Percentiles rank a stretch among this genome's conserved stretches.
Conservation (phyloP, 1,140 invertebrate species). For the Diorhabda elongata region DNA sequence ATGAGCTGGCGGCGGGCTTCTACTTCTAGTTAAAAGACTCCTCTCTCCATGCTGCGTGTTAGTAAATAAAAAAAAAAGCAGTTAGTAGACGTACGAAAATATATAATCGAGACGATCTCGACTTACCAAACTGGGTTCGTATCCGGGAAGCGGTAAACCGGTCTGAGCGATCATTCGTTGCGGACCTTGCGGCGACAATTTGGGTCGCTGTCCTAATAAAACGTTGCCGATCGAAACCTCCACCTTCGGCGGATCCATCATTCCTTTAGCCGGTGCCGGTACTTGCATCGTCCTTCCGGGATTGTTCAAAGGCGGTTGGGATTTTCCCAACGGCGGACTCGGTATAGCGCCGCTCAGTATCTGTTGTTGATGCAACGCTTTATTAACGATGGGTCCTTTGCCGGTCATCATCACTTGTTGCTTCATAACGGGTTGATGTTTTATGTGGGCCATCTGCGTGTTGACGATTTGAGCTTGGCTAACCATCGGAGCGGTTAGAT, state of each 20-base stretch:
- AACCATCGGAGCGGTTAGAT: conserved; percentile 23
- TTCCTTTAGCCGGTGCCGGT: conserved; percentile 37
- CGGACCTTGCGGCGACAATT: conserved; percentile 54
- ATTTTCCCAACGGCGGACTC: conserved; percentile 54
- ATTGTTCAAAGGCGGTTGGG: conserved; percentile 32
- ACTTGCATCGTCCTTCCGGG: conserved; percentile 19
- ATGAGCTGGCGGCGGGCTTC: conserved; percentile 75
- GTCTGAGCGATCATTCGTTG: conserved; percentile 52
- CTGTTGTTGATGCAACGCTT: conserved; percentile 43
- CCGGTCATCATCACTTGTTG: conserved; percentile 26
- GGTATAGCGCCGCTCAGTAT: conserved; percentile 54
- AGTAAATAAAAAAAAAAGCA: conserved; percentile 33
- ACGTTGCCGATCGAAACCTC: conserved; percentile 52
- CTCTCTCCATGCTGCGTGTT: conserved; percentile 51
- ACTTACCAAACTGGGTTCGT: conserved; percentile 69
- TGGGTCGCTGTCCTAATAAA: conserved; percentile 59
- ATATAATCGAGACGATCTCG: conserved; percentile 21
- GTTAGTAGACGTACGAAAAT: conserved; percentile 24
- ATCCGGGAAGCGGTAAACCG: conserved; percentile 57
- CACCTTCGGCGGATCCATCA: conserved; percentile 54
- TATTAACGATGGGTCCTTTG: conserved; percentile 15
- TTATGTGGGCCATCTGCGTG: conserved; percentile 33
- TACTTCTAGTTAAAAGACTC: conserved; percentile 49
- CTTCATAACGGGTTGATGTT: conserved; percentile 24
- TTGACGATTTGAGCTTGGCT: conserved; percentile 32